Base-by-base conservation (phyloP, 1,140 invertebrate genomes). In the Archegozetes longisetosus region DNA sequence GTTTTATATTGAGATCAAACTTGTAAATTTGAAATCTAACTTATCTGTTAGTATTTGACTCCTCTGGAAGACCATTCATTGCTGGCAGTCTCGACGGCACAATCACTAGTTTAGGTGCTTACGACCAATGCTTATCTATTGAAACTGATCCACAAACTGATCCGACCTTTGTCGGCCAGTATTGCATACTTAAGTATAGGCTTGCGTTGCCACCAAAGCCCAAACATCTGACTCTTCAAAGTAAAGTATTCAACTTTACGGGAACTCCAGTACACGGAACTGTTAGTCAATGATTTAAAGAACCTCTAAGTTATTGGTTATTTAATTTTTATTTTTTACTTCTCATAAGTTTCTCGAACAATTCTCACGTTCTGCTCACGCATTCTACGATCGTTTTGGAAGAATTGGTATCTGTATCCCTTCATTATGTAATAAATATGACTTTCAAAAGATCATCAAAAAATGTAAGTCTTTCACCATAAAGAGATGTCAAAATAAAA, bases 41-140 rank as follows among this genome's bases (percentile, higher is more conserved):
- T n/a, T n/a, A 20, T 6, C 6, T 28, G 13, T 14, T 27, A 66
- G 61, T 66, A 60, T 48, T 65, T 9, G 65, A 66, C 47, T 50
- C 64, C 2, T 51, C 60, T 23, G 65, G 62, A 3, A 62, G 62
- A 24, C 27, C 55, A 17, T 32, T 64, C 24, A 56, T 57, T 12
- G 51, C 60, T 29, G 64, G 64, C 4, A 53, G 62, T 1, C 52
- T 66, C 4, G 58, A 54, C 14, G 65, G 65, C 9, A 60, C 62
- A 0, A 61, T 63, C 9, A 65, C 60, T 17, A 53, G 62, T 46
- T 61, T 66, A n/a, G 65, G 65, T 14, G 58, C 60, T 2, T 66
- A 58, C 29, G 65, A 66, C 32, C 61, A 66, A 23, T 66, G 65
- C 28, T 53, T 66, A 2, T 53, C 51, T 3, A 63, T 64, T 51